Base-by-base conservation (phyloP, 2,888 invertebrate genomes). In the Lutraria lutraria region DNA sequence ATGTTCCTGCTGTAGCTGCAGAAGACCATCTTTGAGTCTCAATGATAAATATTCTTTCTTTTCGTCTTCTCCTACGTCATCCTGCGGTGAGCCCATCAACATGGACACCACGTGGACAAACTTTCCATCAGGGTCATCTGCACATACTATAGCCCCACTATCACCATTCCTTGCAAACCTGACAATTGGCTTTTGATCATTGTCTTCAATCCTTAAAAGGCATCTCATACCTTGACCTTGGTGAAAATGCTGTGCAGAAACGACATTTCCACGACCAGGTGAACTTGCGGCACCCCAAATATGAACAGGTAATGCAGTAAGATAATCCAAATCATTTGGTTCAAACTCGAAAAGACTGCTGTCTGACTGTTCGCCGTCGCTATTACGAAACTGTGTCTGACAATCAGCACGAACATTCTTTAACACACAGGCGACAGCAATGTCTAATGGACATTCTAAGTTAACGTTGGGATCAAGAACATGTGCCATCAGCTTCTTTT, bases 131-230 rank as follows among this genome's bases (percentile, higher is more conserved):
- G 63, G 76, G 25, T 85, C 63, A 63, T 88, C 88, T 19, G 86
- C 88, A 76, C 88, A 88, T 0, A 88, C 63, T 3, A 88, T 76
- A 4, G 86, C 76, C 13, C 88, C 88, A 63, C 88, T 88, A 31
- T 88, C 88, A 16, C 88, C 88, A 13, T 3, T 0, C 12, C 12
- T 79, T 16, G 83, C 34, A 56, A 88, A 88, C 2, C 85, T 53
- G n/a, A 52, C 25, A n/a, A 31, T 68, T 16, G 21, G 19, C 19
- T 85, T 52, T 56, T 31, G 76, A 16, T 52, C 10, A 31, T 79
- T 29, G 56, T 85, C 85, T 34, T 54, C 54, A 31, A 85, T 79
- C 56, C 54, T 79, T 25, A 85, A 76, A 21, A 79, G 34, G 15
- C 76, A 34, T 21, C 8, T 56, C 79, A 85, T 79, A 52, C 79